Conservation (phyloP, 1,140 invertebrate genomes). For the Heliothis subflexa region DNA sequence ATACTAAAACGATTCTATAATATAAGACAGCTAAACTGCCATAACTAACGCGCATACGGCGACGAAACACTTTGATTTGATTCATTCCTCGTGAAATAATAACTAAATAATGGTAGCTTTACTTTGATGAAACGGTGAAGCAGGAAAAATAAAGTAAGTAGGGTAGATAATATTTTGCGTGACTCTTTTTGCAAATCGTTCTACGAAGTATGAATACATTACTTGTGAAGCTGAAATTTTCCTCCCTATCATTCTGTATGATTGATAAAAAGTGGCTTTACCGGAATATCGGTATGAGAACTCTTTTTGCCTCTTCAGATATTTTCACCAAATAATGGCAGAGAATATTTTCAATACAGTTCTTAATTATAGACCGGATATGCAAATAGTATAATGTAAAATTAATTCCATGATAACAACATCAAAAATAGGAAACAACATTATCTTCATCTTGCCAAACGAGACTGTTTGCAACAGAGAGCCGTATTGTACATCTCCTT, state of each 20-base stretch:
- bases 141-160: constrained; percentile 8
- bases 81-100: neutral
- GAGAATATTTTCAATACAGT: too few species aligned
- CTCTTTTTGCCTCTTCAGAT: too few species aligned
- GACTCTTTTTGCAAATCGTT: constrained; percentile 21
- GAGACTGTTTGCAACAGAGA: neutral
- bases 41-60: neutral
- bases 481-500: neutral
- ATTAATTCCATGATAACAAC: too few species aligned
- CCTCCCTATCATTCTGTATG: neutral
- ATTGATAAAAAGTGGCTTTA: neutral
- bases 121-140: constrained; percentile 10
- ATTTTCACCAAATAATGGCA: too few species aligned
- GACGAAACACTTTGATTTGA: neutral
- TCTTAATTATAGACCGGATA: too few species aligned
- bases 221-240: neutral
- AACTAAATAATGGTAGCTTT: neutral
- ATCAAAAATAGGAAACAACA: too few species aligned
- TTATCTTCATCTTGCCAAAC: neutral
- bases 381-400: too few species aligned
- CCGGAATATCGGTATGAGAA: neutral
- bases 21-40: neutral
- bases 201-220: constrained; percentile 13
- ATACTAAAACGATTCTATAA: neutral
- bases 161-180: constrained; percentile 35